Percentiles rank a stretch among this genome's conserved stretches.
Evolutionary conservation across 2,113 vertebrate genomes (phyloP).

Genomic region (Felis catus): F.catus_Fca126_mat1.0 CM031420.1:8407501-8408000

Average conservation of each 20-base stretch:
- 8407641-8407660: not conserved
- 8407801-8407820: not conserved
- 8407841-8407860: rapidly evolving
- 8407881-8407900: no score
- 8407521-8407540: not conserved
- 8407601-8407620: not conserved
- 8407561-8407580: not conserved
- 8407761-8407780: not conserved
- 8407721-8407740: not conserved
- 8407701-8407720: not conserved
- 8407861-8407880: not conserved
- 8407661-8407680: not conserved
- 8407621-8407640: not conserved
- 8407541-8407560: not conserved
- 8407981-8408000: not conserved
- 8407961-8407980: not conserved
- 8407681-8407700: not conserved
- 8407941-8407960: not conserved
- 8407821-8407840: not conserved
- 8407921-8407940: not conserved
- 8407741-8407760: not conserved
- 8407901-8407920: not conserved
- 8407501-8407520: not conserved
- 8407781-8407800: not conserved
- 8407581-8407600: not conserved